Evolutionary conservation across 2,888 invertebrate species (phyloP).

Genomic region (Parochlus steinenii): DNA sequence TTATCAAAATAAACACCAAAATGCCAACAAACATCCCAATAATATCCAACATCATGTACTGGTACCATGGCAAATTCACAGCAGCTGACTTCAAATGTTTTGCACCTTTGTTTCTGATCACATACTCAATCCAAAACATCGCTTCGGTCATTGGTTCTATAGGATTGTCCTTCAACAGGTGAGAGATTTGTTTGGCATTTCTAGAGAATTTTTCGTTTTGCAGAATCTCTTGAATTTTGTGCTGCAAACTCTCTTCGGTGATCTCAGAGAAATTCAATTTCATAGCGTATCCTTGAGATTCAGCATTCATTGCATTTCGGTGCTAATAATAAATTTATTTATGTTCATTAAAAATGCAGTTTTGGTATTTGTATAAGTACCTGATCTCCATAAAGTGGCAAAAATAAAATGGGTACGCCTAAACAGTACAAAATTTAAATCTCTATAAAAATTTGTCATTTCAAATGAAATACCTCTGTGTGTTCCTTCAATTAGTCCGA

Average conservation of each 20-base stretch:
- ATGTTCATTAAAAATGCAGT: too few relatives aligned
- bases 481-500: conserved; percentile 29
- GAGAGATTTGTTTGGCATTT: conserved; percentile 30
- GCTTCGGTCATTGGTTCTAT: conserved; percentile 38
- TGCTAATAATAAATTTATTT: conserved; percentile 16
- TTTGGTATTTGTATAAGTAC: conserved; percentile 16
- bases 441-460: conserved; percentile 5
- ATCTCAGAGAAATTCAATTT: conserved; percentile 25
- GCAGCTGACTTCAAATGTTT: conserved; percentile 27
- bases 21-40: conserved; percentile 27
- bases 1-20: conserved; percentile 7
- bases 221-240: conserved; percentile 25
- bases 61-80: conserved; percentile 27
- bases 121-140: conserved; percentile 43
- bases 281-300: conserved; percentile 27
- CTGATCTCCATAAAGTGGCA: conserved; percentile 32
- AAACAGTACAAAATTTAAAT: too few relatives aligned
- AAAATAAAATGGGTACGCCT: conserved; percentile 31
- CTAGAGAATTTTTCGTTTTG: conserved; percentile 26
- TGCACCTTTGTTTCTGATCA: conserved; percentile 30
- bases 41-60: conserved; percentile 33
- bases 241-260: conserved; percentile 23
- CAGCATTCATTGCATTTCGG: conserved; percentile 27
- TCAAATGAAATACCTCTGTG: conserved; percentile 24
- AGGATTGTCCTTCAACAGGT: conserved; percentile 36